phyloP scores from a whole-genome alignment of 1,140 invertebrate species.

The Microplitis mediator region DNA sequence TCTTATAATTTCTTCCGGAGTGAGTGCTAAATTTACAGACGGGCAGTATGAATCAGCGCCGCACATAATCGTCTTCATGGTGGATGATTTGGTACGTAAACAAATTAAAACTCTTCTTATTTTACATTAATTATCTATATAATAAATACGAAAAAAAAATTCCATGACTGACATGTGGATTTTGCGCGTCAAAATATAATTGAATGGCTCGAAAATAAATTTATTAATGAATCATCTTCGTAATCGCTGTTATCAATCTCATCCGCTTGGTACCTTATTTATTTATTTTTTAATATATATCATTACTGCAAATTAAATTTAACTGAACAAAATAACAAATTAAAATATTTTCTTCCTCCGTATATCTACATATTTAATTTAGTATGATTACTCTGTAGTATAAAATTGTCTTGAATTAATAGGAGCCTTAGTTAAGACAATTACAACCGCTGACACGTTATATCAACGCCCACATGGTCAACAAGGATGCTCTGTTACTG shows the following conservation, averaged over 20 bases:
- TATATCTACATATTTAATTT: conserved; percentile 41
- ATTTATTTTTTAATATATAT: not conserved
- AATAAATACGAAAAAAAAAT: too few relatives aligned
- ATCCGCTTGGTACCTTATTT: not conserved
- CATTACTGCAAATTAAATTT: not conserved
- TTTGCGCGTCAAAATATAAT: too few relatives aligned
- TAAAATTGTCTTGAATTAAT: conserved; percentile 49
- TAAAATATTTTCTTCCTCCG: not conserved
- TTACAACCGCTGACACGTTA: conserved; percentile 43
- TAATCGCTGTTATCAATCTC: not conserved
- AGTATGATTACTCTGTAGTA: conserved; percentile 41
- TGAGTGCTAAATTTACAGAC: not conserved
- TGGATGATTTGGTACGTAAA: conserved; percentile 67
- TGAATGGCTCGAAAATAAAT: too few relatives aligned
- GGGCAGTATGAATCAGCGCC: conserved; percentile 53
- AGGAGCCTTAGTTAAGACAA: conserved; percentile 55
- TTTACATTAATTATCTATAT: too few relatives aligned
- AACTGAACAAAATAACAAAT: not conserved
- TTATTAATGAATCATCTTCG: too few relatives aligned
- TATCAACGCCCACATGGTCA: conserved; percentile 47
- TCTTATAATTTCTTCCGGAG: conserved; percentile 14
- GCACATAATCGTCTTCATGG: conserved; percentile 68
- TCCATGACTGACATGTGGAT: too few relatives aligned
- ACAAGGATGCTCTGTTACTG: conserved; percentile 44
- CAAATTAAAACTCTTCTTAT: too few relatives aligned